These are phyloP conservation scores for Melanargia galathea DNA, from an alignment of 2,888 invertebrate genomes.

Conservation along the genomic window DNA sequence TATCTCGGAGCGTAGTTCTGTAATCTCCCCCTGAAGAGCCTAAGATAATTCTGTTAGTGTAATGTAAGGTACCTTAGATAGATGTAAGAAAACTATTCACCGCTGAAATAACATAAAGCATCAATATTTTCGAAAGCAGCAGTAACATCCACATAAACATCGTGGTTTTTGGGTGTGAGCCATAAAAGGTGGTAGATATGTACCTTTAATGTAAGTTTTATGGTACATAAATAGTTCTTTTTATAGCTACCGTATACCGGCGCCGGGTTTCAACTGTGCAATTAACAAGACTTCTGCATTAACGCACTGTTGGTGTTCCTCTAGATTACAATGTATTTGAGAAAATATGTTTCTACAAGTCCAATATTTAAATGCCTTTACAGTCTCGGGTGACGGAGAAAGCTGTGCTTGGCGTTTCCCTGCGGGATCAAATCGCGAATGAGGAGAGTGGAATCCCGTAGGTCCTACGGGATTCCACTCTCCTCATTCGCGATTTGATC, in stretches of 20 bases:
- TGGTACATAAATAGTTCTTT: conserved; percentile 32
- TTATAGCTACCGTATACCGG: conserved; percentile 31
- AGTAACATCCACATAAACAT: conserved; percentile 4
- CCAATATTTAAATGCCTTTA: background rate
- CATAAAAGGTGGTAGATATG: conserved; percentile 30
- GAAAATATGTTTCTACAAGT: conserved; percentile 6
- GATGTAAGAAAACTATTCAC: background rate
- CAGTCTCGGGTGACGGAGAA: too few relatives aligned
- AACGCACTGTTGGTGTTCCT: conserved; percentile 20
- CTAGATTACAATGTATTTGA: background rate
- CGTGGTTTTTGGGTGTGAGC: conserved; percentile 23
- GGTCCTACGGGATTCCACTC: too few relatives aligned
- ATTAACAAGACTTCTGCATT: conserved; percentile 38
- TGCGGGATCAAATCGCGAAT: too few relatives aligned
- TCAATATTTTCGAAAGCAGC: conserved; percentile 17
- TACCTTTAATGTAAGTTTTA: conserved; percentile 28
- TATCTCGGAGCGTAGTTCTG: too few relatives aligned
- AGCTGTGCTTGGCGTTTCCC: too few relatives aligned
- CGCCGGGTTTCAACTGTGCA: conserved; percentile 26
- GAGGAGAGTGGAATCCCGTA: too few relatives aligned
- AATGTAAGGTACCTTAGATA: background rate
- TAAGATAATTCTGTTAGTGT: too few relatives aligned
- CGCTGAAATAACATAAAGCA: background rate
- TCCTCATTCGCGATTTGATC: too few relatives aligned
- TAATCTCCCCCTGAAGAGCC: too few relatives aligned